Evolutionary conservation across 1,140 invertebrate species (phyloP).

Genomic region (Nymphalis io): DNA sequence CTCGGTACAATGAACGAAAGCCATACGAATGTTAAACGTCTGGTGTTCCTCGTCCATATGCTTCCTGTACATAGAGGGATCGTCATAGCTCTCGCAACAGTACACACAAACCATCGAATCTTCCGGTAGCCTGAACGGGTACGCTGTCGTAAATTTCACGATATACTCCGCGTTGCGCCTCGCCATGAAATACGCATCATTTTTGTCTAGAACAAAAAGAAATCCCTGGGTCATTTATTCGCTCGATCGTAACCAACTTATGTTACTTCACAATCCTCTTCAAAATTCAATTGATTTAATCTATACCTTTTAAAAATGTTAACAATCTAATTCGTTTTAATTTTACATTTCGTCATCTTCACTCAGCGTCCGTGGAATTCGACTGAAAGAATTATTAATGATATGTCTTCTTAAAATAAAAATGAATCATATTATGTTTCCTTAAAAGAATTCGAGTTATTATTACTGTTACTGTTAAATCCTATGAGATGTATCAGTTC

Average conservation of each 20-base stretch:
- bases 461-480: too few species aligned
- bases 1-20: slow-evolving; percentile 55
- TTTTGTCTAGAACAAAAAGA: slow-evolving; percentile 74
- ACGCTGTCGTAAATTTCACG: slow-evolving; percentile 62
- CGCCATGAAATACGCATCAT: slow-evolving; percentile 58
- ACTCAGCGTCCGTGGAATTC: not conserved
- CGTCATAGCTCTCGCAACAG: slow-evolving; percentile 58
- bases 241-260: slow-evolving; percentile 33
- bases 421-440: not conserved
- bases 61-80: slow-evolving; percentile 50
- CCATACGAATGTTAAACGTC: slow-evolving; percentile 49
- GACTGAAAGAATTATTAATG: slow-evolving; percentile 1
- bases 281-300: slow-evolving; percentile 16
- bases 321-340: not conserved
- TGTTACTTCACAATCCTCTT: slow-evolving; percentile 35
- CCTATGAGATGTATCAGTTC: too few species aligned
- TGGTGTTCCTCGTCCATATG: slow-evolving; percentile 60
- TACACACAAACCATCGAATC: slow-evolving; percentile 65
- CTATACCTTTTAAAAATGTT: not conserved
- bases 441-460: too few species aligned
- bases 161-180: slow-evolving; percentile 67
- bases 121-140: slow-evolving; percentile 67
- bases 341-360: slow-evolving; percentile 10
- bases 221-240: slow-evolving; percentile 60
- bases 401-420: not conserved